Percentiles rank a stretch among this genome's conserved stretches.
These are phyloP conservation scores for Busseola fusca DNA, from an alignment of 2,888 invertebrate genomes.

Conservation along the genomic window DNA sequence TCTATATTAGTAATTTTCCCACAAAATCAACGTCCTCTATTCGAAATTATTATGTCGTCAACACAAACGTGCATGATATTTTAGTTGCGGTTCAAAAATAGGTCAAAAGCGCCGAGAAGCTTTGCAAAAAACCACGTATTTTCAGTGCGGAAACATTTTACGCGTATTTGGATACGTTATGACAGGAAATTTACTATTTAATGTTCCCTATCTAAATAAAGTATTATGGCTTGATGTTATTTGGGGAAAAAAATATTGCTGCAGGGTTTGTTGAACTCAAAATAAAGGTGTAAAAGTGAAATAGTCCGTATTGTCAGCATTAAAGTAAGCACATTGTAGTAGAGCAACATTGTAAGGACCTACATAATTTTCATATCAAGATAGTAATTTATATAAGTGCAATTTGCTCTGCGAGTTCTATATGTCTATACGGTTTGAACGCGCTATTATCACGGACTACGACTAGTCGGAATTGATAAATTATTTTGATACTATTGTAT, in stretches of 20 bases:
- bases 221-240: neutral
- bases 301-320: neutral
- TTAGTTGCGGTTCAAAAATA: constrained; percentile 32
- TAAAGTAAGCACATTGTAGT: neutral
- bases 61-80: constrained; percentile 22
- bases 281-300: neutral
- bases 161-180: constrained; percentile 8
- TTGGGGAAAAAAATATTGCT: neutral
- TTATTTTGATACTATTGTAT: too few species aligned
- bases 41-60: constrained; percentile 6
- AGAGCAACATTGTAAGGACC: neutral
- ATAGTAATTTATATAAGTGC: neutral
- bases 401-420: too few species aligned
- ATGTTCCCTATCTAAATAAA: constrained; percentile 2
- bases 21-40: neutral
- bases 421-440: too few species aligned
- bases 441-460: too few species aligned
- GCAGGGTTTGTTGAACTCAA: neutral
- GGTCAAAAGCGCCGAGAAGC: constrained; percentile 36
- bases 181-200: neutral
- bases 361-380: neutral
- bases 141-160: constrained; percentile 26
- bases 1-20: neutral
- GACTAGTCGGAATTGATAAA: too few species aligned
- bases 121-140: constrained; percentile 30